phyloP scores from a whole-genome alignment of 2,888 invertebrate genomes.

The Drosophila atripex region DNA sequence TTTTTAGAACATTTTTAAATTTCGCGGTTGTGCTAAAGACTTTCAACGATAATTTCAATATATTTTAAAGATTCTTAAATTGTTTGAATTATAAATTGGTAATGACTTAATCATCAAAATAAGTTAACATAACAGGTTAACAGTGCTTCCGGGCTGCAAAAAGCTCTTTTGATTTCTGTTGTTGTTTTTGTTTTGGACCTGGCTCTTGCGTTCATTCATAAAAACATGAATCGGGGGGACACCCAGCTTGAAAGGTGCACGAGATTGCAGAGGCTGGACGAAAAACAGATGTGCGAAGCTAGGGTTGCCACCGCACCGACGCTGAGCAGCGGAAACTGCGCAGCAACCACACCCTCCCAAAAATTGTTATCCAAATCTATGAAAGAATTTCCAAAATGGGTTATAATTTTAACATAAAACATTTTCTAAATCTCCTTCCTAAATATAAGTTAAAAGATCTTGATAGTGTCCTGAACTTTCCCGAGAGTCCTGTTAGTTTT shows the following conservation, averaged over 20 bases:
- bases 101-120: neutral
- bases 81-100: neutral
- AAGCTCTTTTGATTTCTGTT: slow-evolving; percentile 15
- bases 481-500: neutral
- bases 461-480: neutral
- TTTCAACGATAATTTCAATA: neutral
- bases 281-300: slow-evolving; percentile 25
- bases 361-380: neutral
- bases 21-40: slow-evolving; percentile 6
- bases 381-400: neutral
- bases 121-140: neutral
- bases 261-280: slow-evolving; percentile 29
- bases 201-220: slow-evolving; percentile 66
- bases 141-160: neutral
- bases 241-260: slow-evolving; percentile 20
- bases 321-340: slow-evolving; percentile 27
- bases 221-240: slow-evolving; percentile 48
- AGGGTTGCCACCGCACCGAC: slow-evolving; percentile 15
- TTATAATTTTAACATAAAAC: neutral
- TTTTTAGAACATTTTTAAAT: slow-evolving; percentile 41
- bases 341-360: slow-evolving; percentile 64
- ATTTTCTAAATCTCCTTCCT: neutral
- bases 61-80: neutral
- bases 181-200: slow-evolving; percentile 20
- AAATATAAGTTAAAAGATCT: too few species aligned